Conservation (phyloP, 2,113 vertebrate genomes). For the Azemiops feae region DNA sequence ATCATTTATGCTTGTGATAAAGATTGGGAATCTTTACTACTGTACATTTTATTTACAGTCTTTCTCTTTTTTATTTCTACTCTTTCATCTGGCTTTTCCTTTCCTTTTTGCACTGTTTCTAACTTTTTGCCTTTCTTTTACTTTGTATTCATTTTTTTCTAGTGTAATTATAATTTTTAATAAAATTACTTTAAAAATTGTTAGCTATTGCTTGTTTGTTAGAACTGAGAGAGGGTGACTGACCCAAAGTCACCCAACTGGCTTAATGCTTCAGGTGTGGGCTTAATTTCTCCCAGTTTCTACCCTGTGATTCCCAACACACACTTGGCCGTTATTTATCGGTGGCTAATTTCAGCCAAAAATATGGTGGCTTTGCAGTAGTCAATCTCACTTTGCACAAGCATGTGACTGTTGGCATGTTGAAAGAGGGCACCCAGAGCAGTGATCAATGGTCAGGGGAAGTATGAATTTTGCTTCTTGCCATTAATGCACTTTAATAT, state of each 20-base stretch:
- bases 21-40: background rate
- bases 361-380: background rate
- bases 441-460: background rate
- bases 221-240: background rate
- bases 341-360: background rate
- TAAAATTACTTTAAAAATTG: background rate
- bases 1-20: background rate
- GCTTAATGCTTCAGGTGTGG: background rate
- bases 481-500: background rate
- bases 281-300: background rate
- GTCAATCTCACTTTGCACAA: background rate
- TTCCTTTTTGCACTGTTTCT: background rate
- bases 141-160: background rate
- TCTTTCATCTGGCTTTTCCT: background rate
- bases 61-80: background rate
- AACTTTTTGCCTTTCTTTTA: background rate
- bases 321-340: background rate
- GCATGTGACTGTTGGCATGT: background rate
- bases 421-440: background rate
- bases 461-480: background rate
- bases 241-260: background rate
- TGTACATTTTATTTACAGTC: background rate
- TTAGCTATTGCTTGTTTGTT: background rate
- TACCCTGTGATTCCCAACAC: background rate
- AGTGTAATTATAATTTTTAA: background rate